Conservation (phyloP, 2,797 vertebrate species). For the Diplodus puntazzo region DNA sequence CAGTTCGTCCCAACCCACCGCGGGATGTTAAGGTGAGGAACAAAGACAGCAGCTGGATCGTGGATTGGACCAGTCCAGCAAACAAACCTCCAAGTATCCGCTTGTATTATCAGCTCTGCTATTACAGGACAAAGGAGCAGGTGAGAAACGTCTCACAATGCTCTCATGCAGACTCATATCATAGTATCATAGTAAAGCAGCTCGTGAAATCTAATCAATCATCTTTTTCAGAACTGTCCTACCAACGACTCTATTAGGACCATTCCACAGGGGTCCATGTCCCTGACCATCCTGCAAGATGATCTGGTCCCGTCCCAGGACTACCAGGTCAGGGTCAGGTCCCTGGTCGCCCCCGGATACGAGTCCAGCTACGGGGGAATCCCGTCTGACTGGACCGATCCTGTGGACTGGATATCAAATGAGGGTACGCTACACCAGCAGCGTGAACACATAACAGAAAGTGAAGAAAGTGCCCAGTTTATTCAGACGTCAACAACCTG, state of each 20-base stretch:
- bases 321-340: slow-evolving; percentile 76
- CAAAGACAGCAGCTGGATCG: slow-evolving; percentile 45
- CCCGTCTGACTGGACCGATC: slow-evolving; percentile 80
- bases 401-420: slow-evolving; percentile 69
- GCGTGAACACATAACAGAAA: slow-evolving; percentile 1
- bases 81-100: rapidly evolving
- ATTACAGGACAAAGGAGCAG: slow-evolving; percentile 55
- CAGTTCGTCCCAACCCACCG: slow-evolving; percentile 73
- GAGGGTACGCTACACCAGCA: slow-evolving; percentile 63
- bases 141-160: slow-evolving; percentile 37
- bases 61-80: slow-evolving; percentile 62
- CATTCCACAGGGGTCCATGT: neutral
- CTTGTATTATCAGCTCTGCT: slow-evolving; percentile 70
- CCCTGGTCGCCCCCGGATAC: slow-evolving; percentile 12
- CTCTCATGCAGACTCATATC: neutral
- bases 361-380: rapidly evolving
- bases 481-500: neutral
- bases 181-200: neutral
- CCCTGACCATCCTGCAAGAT: slow-evolving; percentile 8
- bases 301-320: slow-evolving; percentile 50
- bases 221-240: slow-evolving; percentile 27
- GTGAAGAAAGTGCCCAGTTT: neutral
- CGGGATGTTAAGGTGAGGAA: slow-evolving; percentile 42
- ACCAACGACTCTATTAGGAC: neutral
- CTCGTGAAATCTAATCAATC: too few relatives aligned